phyloP scores from a whole-genome alignment of 2,888 invertebrate genomes.

The Xylota segnis region DNA sequence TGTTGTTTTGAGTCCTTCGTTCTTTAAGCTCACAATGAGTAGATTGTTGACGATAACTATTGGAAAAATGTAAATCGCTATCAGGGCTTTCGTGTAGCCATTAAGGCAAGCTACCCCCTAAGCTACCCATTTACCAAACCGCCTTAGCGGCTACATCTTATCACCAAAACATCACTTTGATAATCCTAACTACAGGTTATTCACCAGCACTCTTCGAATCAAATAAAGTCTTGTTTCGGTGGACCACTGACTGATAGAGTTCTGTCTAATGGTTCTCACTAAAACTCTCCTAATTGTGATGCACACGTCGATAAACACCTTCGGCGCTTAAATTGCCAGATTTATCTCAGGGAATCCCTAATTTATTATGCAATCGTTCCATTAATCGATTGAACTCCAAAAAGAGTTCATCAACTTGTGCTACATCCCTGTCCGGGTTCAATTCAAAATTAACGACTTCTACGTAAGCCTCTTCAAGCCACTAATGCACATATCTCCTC shows the following conservation, averaged over 20 bases:
- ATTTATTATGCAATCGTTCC: neutral
- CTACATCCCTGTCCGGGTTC: neutral
- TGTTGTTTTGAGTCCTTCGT: too few species aligned
- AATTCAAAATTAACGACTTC: slow-evolving; percentile 20
- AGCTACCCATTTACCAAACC: too few species aligned
- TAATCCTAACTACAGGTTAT: neutral
- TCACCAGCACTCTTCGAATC: neutral
- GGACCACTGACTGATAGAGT: neutral
- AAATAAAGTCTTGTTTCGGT: neutral
- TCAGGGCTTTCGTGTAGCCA: too few species aligned
- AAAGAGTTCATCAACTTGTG: slow-evolving; percentile 29
- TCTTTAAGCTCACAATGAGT: too few species aligned
- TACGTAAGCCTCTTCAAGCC: neutral
- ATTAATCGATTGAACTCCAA: neutral
- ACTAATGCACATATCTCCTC: neutral
- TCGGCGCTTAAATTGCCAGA: neutral
- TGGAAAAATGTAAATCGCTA: too few species aligned
- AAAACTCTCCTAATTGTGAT: neutral
- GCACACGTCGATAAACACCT: neutral
- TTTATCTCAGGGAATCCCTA: neutral
- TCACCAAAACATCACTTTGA: neutral
- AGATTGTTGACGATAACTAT: too few species aligned
- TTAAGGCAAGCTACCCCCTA: too few species aligned
- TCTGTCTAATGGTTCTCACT: neutral
- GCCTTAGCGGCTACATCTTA: too few species aligned